phyloP scores from a whole-genome alignment of 2,888 invertebrate genomes.

The Drosophila bunnanda region DNA sequence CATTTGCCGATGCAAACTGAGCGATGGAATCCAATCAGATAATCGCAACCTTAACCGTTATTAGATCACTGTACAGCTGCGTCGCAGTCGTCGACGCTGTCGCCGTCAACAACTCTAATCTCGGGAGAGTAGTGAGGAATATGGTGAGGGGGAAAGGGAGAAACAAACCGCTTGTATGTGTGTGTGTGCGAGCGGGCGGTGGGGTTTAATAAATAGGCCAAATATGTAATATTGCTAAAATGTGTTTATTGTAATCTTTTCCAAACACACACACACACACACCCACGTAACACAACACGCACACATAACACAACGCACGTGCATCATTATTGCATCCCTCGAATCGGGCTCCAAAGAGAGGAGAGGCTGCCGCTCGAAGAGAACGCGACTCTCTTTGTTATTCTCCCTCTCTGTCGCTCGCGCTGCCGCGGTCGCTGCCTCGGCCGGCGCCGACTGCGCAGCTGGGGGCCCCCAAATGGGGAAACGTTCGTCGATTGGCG shows the following conservation, averaged over 20 bases:
- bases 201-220: constrained; percentile 73
- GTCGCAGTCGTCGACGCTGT: constrained; percentile 13
- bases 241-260: constrained; percentile 78
- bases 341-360: constrained; percentile 30
- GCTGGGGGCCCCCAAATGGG: constrained; percentile 66
- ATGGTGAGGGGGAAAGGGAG: constrained; percentile 3
- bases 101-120: constrained; percentile 34
- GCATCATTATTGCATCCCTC: constrained; percentile 69
- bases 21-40: constrained; percentile 31
- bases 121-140: not conserved
- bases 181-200: constrained; percentile 13
- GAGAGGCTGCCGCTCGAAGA: constrained; percentile 6
- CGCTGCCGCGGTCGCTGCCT: constrained; percentile 26
- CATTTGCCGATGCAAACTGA: constrained; percentile 14
- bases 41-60: constrained; percentile 43
- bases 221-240: constrained; percentile 78
- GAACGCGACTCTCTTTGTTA: not conserved
- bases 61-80: constrained; percentile 47
- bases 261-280: constrained; percentile 37
- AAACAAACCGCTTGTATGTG: not conserved
- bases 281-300: not conserved
- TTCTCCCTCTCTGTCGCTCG: constrained; percentile 1
- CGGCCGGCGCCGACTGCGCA: constrained; percentile 40
- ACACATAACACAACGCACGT: constrained; percentile 55
- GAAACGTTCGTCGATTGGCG: constrained; percentile 59